Evolutionary conservation across 2,888 invertebrate species (phyloP), one percentile per base, ranked within the genome.

Genomic region (Hoplodrina blanda): DNA sequence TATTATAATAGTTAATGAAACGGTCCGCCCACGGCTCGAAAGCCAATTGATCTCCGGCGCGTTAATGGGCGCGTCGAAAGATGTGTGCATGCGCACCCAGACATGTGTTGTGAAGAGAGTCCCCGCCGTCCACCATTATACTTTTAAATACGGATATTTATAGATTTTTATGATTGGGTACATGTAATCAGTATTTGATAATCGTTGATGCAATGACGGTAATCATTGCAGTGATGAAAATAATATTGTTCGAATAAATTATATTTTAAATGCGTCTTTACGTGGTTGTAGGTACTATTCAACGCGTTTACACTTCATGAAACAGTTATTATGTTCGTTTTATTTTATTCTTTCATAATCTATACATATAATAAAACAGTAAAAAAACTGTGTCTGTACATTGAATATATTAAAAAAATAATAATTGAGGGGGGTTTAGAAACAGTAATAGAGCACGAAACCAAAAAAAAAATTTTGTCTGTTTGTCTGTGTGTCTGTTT

Each of bases 1-100:
- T 93, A 92, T 93, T 93, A 92, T 92, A 94, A 93, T 93, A 92
- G 92, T 93, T 94, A 95, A 95, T 95, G 94, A 94, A 95, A 91
- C 90, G 93, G 89, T 91, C 92, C 95, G 93, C 95, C 95, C 93
- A 95, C 95, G 88, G 85, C 83, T 84, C 88, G 87, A 89, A 89
- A 90, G 89, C 91, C 90, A 92, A 93, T 94, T 94, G 94, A 94
- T 94, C 93, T 93, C 88, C 66, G 81, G 89, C 91, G 91, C 89
- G 91, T 92, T 94, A 94, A 94, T 91, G 90, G 92, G 88, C 89
- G 90, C 90, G 91, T 91, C 90, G 92, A 92, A 91, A 93, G 91
- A 92, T 91, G 90, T 90, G 91, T 88, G 90, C 89, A 85, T 83
- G 89, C 87, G 87, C 89, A 88, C 83, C 85, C 88, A 87, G 85